phyloP scores from a whole-genome alignment of 2,113 vertebrate genomes.

The Odobenus rosmarus region DNA sequence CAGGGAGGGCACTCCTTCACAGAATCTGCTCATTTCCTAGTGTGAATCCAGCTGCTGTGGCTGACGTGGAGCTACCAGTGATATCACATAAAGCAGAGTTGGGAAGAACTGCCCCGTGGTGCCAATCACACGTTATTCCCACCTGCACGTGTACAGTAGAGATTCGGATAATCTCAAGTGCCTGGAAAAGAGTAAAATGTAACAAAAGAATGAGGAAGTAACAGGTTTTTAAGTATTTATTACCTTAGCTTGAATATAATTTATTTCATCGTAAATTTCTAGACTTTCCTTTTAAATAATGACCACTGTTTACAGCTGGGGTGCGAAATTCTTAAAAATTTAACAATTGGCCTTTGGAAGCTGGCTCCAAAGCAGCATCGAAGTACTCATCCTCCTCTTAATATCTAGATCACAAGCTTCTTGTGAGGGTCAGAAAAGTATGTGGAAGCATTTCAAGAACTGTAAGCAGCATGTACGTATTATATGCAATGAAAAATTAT shows the following conservation, averaged over 20 bases:
- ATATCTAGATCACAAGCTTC: neutral
- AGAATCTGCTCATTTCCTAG: neutral
- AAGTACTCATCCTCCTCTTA: neutral
- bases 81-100: neutral
- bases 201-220: neutral
- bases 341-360: neutral
- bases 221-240: neutral
- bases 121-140: neutral
- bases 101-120: neutral
- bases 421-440: neutral
- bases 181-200: neutral
- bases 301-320: neutral
- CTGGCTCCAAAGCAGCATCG: neutral
- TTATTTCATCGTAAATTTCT: slow-evolving; percentile 10
- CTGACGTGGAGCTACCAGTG: neutral
- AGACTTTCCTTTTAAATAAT: slow-evolving; percentile 3
- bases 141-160: neutral
- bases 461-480: neutral
- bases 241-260: neutral
- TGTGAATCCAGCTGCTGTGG: neutral
- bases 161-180: neutral
- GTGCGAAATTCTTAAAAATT: slow-evolving; percentile 2
- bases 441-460: slow-evolving; percentile 1
- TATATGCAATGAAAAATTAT: neutral
- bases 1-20: neutral